phyloP scores from a whole-genome alignment of 1,140 invertebrate genomes.

The Pogonomyrmex californicus region DNA sequence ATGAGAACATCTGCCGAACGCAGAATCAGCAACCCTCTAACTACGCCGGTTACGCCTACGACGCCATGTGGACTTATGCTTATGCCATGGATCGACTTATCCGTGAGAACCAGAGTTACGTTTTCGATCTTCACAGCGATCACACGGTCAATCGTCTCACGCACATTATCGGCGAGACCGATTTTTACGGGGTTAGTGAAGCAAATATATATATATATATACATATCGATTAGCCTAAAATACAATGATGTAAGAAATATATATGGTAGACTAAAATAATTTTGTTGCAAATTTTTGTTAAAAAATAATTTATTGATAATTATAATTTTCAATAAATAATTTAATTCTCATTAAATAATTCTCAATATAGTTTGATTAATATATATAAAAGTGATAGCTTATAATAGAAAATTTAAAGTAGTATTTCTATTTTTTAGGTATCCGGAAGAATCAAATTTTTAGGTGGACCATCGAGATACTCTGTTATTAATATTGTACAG shows the following conservation, averaged over 20 bases:
- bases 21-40: constrained; percentile 83
- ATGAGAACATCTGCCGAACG: constrained; percentile 78
- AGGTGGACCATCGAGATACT: constrained; percentile 90
- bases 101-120: constrained; percentile 84
- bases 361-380: neutral
- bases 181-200: constrained; percentile 89
- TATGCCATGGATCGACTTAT: constrained; percentile 90
- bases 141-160: constrained; percentile 86
- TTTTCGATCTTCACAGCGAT: constrained; percentile 82
- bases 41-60: constrained; percentile 93
- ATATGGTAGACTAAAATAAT: neutral
- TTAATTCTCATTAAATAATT: neutral
- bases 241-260: neutral
- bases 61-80: constrained; percentile 95
- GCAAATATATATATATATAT: neutral
- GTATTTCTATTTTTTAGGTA: constrained; percentile 83
- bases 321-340: neutral
- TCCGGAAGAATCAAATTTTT: constrained; percentile 92
- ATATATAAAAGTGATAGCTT: neutral
- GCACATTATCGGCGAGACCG: constrained; percentile 88
- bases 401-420: neutral
- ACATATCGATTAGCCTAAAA: neutral
- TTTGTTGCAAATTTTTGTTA: neutral
- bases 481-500: constrained; percentile 91
- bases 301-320: neutral